Conservation (phyloP, 2,888 invertebrate genomes). For the Anticlea derivata region DNA sequence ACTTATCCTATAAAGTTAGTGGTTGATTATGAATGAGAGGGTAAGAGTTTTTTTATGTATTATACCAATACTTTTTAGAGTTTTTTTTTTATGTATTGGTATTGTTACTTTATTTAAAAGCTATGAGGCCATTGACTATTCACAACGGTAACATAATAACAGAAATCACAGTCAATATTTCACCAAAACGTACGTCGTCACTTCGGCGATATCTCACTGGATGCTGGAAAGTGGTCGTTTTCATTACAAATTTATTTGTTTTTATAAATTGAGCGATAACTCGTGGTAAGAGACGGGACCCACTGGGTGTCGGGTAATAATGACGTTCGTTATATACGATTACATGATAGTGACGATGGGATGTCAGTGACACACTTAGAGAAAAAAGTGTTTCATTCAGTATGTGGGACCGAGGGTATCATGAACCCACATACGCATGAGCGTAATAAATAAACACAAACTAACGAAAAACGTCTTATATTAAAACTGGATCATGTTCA, state of each 20-base stretch:
- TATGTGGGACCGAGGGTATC: not conserved
- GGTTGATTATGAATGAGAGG: no score
- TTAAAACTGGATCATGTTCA: no score
- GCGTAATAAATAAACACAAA: not conserved
- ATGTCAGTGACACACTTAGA: slow-evolving; percentile 17
- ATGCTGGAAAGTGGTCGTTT: slow-evolving; percentile 29
- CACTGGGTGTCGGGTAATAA: slow-evolving; percentile 59
- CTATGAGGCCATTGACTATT: not conserved
- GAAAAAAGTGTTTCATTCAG: slow-evolving; percentile 24
- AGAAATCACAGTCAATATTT: slow-evolving; percentile 24
- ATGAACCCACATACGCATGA: not conserved
- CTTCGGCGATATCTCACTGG: slow-evolving; percentile 29
- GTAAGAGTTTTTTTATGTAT: no score
- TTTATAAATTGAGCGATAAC: slow-evolving; percentile 70
- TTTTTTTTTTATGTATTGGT: no score
- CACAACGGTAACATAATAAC: slow-evolving; percentile 21
- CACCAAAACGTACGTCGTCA: slow-evolving; percentile 27
- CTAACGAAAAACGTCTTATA: no score
- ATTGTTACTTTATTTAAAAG: no score
- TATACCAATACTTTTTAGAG: no score
- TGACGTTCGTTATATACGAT: slow-evolving; percentile 63
- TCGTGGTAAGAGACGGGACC: slow-evolving; percentile 55
- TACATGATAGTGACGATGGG: slow-evolving; percentile 44
- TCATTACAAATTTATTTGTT: slow-evolving; percentile 44
- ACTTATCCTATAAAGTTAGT: no score